Base-by-base conservation (phyloP, 2,113 vertebrate genomes). In the Crotalus tigris region DNA sequence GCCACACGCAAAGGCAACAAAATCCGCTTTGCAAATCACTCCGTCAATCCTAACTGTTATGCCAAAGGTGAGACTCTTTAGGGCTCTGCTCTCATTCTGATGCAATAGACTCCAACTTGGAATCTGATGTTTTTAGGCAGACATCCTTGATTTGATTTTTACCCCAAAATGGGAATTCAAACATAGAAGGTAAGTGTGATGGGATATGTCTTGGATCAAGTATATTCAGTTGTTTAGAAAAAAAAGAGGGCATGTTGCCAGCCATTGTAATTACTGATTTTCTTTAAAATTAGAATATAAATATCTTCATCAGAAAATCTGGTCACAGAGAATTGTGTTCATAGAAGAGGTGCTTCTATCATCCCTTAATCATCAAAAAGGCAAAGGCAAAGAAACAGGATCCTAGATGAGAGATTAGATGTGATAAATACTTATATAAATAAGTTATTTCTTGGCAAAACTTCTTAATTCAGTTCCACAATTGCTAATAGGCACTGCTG, bases 21-120 rank as follows among this genome's bases (percentile, higher is more conserved):
- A 98, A 99, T 99, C 96, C 98, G 99, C 94, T 99, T 99, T 96
- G 99, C 99, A 95, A 99, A 99, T 96, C 99, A 99, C 97, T 99
- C 99, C 0, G 99, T 99, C 95, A 99, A 99, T 96, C 99, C 99
- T 90, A 99, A 99, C 95, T 99, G 99, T 97, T 99, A 99, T 4
- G 99, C 99, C 29, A 99, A 99, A 98, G 99, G 99, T 99, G 96
- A 97, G 97, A 29, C n/a, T 44, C 39, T 17, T 81, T 44, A 81
- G 33, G 3, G 6, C n/a, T 57, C 85, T 3, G 89, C 90, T 57
- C 17, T n/a, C 5, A 0, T 53, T 3, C 0, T 33, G 17, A 59
- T 7, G 29, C 4, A 0, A 12, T 1, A 53, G 17, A 8, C 12
- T 54, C 81, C 46, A 8, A 17, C 6, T 33, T 51, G 23, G 29